phyloP scores from a whole-genome alignment of 2,888 invertebrate species.

The Eristalis intricaria region DNA sequence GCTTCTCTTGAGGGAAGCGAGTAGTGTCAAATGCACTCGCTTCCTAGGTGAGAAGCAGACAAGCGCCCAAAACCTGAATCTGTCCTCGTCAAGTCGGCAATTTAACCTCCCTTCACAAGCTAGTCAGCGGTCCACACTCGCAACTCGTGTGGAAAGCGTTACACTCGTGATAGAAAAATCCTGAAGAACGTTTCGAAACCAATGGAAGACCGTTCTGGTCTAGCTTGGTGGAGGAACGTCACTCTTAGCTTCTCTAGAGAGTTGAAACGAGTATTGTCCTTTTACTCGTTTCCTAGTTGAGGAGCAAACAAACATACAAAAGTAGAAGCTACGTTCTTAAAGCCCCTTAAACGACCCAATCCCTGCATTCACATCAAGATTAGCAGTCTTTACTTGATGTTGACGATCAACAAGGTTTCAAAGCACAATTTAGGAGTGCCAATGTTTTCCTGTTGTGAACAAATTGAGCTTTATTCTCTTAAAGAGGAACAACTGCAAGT shows the following conservation, averaged over 20 bases:
- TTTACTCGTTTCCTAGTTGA: slow-evolving; percentile 58
- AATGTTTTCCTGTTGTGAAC: no score
- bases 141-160: slow-evolving; percentile 77
- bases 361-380: no score
- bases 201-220: slow-evolving; percentile 77
- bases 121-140: slow-evolving; percentile 78
- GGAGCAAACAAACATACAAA: background rate
- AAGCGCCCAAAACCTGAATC: no score
- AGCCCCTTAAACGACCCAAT: no score
- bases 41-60: no score
- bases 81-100: no score
- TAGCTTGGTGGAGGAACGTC: slow-evolving; percentile 54
- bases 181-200: slow-evolving; percentile 57
- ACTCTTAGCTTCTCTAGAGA: slow-evolving; percentile 38
- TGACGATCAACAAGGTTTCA: no score
- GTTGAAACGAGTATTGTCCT: background rate
- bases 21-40: background rate
- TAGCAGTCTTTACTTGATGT: no score
- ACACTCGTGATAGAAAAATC: slow-evolving; percentile 78
- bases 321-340: no score
- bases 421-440: no score
- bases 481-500: no score
- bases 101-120: slow-evolving; percentile 72
- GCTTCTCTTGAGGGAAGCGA: slow-evolving; percentile 48
- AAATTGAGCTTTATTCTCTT: no score